These are phyloP conservation scores for Romanomermis culicivorax DNA, from an alignment of 2,888 invertebrate genomes.

Conservation along the genomic window DNA sequence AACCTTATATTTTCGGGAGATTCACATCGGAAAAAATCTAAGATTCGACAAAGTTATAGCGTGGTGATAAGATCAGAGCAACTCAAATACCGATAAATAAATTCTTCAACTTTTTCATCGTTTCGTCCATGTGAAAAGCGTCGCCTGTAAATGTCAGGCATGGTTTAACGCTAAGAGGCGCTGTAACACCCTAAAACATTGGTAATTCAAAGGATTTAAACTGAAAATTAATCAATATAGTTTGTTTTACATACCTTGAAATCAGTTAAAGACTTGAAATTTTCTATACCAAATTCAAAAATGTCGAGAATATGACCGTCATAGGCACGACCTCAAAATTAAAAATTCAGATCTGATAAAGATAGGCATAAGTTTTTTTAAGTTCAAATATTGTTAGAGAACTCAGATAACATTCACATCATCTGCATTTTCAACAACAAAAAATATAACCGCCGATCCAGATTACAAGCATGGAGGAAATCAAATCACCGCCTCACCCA, in stretches of 20 bases:
- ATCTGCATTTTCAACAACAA: no score
- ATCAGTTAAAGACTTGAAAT: conserved; percentile 53
- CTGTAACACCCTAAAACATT: conserved; percentile 40
- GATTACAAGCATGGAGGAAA: no score
- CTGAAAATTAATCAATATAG: conserved; percentile 1
- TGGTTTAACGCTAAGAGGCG: conserved; percentile 62
- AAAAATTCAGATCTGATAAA: not conserved
- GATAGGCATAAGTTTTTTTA: conserved; percentile 12
- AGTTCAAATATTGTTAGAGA: no score
- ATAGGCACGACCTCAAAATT: conserved; percentile 47
- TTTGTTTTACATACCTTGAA: conserved; percentile 41
- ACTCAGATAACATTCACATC: no score
- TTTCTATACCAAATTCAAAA: conserved; percentile 75
- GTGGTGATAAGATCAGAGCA: not conserved
- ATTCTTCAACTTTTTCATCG: conserved; percentile 60
- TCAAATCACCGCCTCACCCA: no score
- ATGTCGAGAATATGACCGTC: conserved; percentile 78
- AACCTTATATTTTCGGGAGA: conserved; percentile 55
- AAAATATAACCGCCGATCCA: no score
- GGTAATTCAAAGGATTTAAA: conserved; percentile 6
- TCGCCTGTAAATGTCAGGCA: conserved; percentile 76
- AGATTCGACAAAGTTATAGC: conserved; percentile 19
- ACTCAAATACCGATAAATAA: conserved; percentile 41
- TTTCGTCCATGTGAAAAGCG: conserved; percentile 55
- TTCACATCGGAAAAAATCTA: conserved; percentile 77